Evolutionary conservation across 2,888 invertebrate species (phyloP), one percentile per base, ranked within the genome.

Genomic region (Anodontia alba): DNA sequence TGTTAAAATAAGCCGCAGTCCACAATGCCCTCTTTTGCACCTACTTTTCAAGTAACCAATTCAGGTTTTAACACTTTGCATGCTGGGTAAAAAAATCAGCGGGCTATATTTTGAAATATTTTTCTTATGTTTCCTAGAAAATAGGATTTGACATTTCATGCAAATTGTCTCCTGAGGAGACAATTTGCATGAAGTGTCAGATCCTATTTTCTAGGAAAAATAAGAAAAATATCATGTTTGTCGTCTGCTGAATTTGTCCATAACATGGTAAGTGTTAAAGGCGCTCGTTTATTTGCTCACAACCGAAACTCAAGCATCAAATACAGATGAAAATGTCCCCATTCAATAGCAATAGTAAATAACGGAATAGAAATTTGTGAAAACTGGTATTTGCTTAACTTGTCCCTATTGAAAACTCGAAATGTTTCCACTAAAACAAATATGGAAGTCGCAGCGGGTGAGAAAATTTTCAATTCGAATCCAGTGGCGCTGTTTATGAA

Each of bases 361-460:
- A 83, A n/a, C 46, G 51, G 67, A 67, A 57, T 42, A 33, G 20
- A n/a, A 71, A 76, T 43, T 54, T 62, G 46, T 54, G 46, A 67
- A 74, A 68, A 36, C n/a, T 38, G 71, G 23, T 83, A 57, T 83
- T 83, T 80, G 73, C 83, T 73, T 75, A 76, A 73, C 38, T 29
- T 23, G 51, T 43, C 51, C 49, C 76, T 75, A 78, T 66, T 73
- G 23, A 68, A 31, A 71, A 73, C 68, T 80, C 78, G 69, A 76
- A 83, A 83, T 83, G 80, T 83, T 78, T 80, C 83, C 43, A 76
- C 78, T 83, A 83, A 83, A 83, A 83, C 80, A 83, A 83, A 83
- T 83, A 83, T 68, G 57, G 73, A 42, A 20, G 49, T 49, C 80
- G 7, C 83, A 73, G 83, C 83, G 67, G 78, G 83, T 43, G 51